Evolutionary conservation across 2,113 vertebrate genomes (phyloP).

Genomic region (Dendrocopos noguchii): DNA sequence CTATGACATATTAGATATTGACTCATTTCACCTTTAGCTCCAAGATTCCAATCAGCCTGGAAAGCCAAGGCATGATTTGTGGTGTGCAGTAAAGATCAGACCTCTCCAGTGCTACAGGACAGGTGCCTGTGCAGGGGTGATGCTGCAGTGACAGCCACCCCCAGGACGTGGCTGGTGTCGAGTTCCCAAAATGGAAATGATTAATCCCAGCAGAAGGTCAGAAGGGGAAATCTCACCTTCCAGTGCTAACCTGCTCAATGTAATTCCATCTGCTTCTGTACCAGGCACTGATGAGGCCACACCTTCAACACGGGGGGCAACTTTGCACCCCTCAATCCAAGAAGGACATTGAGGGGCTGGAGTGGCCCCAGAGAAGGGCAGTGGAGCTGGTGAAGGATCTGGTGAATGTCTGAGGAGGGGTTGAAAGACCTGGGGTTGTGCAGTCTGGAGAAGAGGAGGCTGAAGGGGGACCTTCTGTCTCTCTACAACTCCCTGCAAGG

Average conservation of each 20-base stretch:
- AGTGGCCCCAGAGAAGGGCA: no score
- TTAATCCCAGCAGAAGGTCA: background rate
- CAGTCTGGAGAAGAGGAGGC: no score
- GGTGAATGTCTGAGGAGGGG: no score
- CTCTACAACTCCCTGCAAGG: no score
- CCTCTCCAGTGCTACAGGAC: background rate
- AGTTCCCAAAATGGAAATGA: background rate
- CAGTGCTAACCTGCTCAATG: background rate
- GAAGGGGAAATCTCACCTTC: background rate
- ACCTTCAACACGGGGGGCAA: no score
- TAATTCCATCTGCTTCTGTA: background rate
- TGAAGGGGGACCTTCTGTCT: no score
- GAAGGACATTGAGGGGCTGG: no score
- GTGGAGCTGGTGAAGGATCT: no score
- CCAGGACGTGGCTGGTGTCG: fast-evolving
- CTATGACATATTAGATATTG: background rate
- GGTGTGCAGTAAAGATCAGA: background rate
- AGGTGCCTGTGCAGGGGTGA: background rate
- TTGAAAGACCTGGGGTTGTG: no score
- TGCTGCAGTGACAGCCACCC: background rate
- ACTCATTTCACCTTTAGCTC: background rate
- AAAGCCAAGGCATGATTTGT: background rate
- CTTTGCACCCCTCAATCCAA: no score
- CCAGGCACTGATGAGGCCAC: no score
- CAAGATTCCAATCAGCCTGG: background rate